phyloP scores from a whole-genome alignment of 2,888 invertebrate species.

The Plagodis pulveraria region DNA sequence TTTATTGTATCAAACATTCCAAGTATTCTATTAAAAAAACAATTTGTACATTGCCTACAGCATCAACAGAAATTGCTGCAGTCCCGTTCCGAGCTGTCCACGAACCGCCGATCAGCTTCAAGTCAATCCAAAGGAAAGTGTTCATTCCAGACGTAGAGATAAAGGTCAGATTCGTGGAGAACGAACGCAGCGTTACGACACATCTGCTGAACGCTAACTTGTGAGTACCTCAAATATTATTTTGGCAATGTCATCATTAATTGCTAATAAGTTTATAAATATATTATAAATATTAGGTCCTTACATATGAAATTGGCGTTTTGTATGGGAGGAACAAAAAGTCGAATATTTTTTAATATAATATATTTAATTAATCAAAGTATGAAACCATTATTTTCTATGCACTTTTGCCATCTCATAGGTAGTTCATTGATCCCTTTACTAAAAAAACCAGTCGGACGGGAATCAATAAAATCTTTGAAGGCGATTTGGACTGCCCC shows the following conservation, averaged over 20 bases:
- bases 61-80: conserved; percentile 41
- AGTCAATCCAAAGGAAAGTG: conserved; percentile 89
- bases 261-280: too few species aligned
- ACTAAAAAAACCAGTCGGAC: too few species aligned
- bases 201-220: conserved; percentile 95
- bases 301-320: too few species aligned
- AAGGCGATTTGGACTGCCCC: too few species aligned
- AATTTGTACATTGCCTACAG: conserved; percentile 51
- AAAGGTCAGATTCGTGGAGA: conserved; percentile 89
- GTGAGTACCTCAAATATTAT: conserved; percentile 84
- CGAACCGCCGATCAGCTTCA: conserved; percentile 89
- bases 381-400: too few species aligned
- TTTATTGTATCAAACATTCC: background rate
- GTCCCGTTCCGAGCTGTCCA: conserved; percentile 89
- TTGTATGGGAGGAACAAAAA: too few species aligned
- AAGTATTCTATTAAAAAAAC: background rate
- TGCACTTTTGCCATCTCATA: too few species aligned
- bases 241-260: background rate
- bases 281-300: too few species aligned
- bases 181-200: conserved; percentile 92
- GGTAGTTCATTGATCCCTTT: too few species aligned
- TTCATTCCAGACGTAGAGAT: conserved; percentile 93
- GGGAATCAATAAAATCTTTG: too few species aligned
- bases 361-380: too few species aligned
- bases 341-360: too few species aligned